Evolutionary conservation across 1,140 invertebrate genomes (phyloP).

Genomic region (Alviniconcha marisindica): DNA sequence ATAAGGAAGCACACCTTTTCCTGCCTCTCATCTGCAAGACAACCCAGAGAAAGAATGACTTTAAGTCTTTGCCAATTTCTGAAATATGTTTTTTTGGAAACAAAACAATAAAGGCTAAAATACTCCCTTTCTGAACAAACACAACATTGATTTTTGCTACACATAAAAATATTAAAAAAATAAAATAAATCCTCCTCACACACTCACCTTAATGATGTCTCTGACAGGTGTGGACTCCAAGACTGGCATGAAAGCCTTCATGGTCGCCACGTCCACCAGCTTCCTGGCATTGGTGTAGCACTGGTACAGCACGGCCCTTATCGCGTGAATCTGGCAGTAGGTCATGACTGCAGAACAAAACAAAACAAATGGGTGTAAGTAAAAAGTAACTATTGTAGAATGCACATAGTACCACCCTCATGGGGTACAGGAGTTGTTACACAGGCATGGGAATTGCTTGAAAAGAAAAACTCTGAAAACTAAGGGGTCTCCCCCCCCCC

Average conservation of each 20-base stretch:
- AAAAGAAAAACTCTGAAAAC: background rate
- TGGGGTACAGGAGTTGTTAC: background rate
- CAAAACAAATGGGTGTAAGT: background rate
- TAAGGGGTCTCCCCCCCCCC: too few species aligned
- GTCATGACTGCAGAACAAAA: constrained; percentile 66
- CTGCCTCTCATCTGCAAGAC: too few species aligned
- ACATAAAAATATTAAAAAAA: background rate
- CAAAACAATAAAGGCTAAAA: too few species aligned
- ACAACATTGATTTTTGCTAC: too few species aligned
- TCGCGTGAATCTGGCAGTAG: constrained; percentile 61
- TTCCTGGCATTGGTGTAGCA: constrained; percentile 66
- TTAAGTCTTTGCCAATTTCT: too few species aligned
- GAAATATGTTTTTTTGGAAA: too few species aligned
- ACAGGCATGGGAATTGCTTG: background rate
- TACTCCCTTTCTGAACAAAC: too few species aligned
- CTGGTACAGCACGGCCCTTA: constrained; percentile 67
- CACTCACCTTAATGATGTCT: constrained; percentile 63
- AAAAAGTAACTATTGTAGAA: background rate
- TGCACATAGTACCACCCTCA: too few species aligned
- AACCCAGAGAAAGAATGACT: too few species aligned
- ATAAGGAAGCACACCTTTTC: too few species aligned
- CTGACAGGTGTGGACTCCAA: constrained; percentile 63
- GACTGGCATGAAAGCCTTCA: constrained; percentile 65
- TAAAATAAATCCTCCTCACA: background rate
- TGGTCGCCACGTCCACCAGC: constrained; percentile 54